These are phyloP conservation scores for Antedon bifida DNA, from an alignment of 35 echinoderm and acorn worm genomes.

Conservation along the genomic window DNA sequence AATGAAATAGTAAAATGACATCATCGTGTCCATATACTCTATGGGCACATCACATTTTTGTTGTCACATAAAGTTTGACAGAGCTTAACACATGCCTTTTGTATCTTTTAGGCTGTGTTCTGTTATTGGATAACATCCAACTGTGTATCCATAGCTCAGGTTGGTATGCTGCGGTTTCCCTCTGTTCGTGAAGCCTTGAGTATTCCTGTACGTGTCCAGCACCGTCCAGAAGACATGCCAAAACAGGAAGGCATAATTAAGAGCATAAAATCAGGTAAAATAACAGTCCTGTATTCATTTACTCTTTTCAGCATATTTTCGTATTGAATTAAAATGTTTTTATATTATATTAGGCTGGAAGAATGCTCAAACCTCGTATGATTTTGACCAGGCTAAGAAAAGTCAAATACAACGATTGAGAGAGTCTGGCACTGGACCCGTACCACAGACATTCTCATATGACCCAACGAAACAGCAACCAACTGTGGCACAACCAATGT, in stretches of 20 bases:
- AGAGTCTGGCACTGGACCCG: conserved; percentile 76
- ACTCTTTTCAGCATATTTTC: no score
- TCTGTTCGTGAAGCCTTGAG: conserved; percentile 43
- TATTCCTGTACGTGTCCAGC: conserved; percentile 66
- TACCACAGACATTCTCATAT: conserved; percentile 74
- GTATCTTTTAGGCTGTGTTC: conserved; percentile 46
- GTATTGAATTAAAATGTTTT: neutral
- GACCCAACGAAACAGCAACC: conserved; percentile 58
- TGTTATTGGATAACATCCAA: conserved; percentile 80
- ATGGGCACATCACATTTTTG: no score
- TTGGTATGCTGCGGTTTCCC: conserved; percentile 42
- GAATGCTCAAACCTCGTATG: conserved; percentile 55
- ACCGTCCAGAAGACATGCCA: conserved; percentile 44
- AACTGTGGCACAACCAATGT: conserved; percentile 10
- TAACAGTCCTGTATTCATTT: no score
- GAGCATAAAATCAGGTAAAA: conserved; percentile 73
- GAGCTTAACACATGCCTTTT: neutral
- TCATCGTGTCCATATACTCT: no score
- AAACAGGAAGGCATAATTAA: conserved; percentile 73
- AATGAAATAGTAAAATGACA: no score
- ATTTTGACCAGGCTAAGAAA: conserved; percentile 36
- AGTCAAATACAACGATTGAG: conserved; percentile 35
- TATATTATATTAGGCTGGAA: conserved; percentile 41
- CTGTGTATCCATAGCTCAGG: conserved; percentile 42
- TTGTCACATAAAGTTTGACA: no score